Evolutionary conservation across 2,888 invertebrate species (phyloP).

Genomic region (Silvanus unidentatus): DNA sequence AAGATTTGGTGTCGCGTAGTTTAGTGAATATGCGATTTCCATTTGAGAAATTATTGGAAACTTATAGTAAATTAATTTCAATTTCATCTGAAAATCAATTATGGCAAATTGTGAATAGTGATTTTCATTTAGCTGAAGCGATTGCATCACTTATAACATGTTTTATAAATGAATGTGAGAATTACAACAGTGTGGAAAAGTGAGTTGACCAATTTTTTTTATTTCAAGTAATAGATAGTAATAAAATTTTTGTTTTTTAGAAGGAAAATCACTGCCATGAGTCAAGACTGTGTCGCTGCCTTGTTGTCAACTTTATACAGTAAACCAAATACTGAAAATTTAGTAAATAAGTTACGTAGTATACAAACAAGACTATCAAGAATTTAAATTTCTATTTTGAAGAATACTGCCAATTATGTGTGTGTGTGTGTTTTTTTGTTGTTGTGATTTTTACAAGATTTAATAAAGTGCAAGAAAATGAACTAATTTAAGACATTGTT

Average conservation of each 20-base stretch:
- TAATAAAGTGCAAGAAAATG: background rate
- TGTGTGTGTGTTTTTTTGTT: too few species aligned
- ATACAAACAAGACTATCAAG: constrained; percentile 58
- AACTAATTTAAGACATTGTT: background rate
- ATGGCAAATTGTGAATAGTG: constrained; percentile 80
- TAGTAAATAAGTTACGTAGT: constrained; percentile 55
- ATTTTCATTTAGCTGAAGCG: constrained; percentile 76
- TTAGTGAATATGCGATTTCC: constrained; percentile 73
- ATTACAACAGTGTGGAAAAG: constrained; percentile 51
- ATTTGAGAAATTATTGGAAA: constrained; percentile 69
- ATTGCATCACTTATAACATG: constrained; percentile 66
- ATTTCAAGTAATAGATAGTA: background rate
- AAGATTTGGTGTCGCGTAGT: constrained; percentile 70
- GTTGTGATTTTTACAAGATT: too few species aligned
- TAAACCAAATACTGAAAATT: constrained; percentile 60
- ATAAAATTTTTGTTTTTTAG: constrained; percentile 51
- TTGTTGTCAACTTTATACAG: constrained; percentile 72
- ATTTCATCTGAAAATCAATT: constrained; percentile 67
- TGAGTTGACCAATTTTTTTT: constrained; percentile 28
- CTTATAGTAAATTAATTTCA: constrained; percentile 76
- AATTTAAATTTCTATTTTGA: constrained; percentile 52
- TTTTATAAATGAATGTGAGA: constrained; percentile 59
- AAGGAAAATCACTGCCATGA: constrained; percentile 61
- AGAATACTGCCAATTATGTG: too few species aligned
- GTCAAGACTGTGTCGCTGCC: constrained; percentile 68